phyloP scores from a whole-genome alignment of 2,797 vertebrate species.

The Sebastes dallii region DNA sequence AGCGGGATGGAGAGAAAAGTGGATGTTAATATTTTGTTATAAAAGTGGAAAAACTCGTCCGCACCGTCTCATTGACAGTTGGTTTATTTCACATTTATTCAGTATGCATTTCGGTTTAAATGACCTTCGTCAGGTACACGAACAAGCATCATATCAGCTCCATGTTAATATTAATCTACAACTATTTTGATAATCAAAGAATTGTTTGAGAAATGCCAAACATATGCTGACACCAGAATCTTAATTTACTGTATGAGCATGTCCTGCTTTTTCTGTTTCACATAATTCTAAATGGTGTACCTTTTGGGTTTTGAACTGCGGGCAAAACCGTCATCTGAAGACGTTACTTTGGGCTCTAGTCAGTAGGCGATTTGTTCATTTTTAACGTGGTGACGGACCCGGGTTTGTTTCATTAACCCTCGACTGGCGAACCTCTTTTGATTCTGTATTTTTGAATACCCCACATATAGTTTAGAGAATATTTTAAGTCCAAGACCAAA shows the following conservation, averaged over 20 bases:
- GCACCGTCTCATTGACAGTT: neutral
- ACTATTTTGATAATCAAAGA: neutral
- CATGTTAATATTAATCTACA: neutral
- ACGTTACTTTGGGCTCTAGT: neutral
- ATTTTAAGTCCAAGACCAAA: no score
- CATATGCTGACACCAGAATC: neutral
- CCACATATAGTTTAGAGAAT: no score
- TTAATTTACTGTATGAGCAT: neutral
- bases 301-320: neutral
- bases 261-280: neutral
- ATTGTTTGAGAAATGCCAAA: neutral
- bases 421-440: no score
- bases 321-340: neutral
- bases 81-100: neutral
- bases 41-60: neutral
- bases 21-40: neutral
- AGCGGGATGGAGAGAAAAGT: neutral
- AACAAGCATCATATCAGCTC: neutral
- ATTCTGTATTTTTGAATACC: no score
- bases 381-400: no score
- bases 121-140: neutral
- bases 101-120: neutral
- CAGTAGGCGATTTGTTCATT: no score
- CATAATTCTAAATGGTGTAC: neutral
- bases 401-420: no score